phyloP scores from a whole-genome alignment of 2,888 invertebrate genomes.

The Rhaphigaster nebulosa region DNA sequence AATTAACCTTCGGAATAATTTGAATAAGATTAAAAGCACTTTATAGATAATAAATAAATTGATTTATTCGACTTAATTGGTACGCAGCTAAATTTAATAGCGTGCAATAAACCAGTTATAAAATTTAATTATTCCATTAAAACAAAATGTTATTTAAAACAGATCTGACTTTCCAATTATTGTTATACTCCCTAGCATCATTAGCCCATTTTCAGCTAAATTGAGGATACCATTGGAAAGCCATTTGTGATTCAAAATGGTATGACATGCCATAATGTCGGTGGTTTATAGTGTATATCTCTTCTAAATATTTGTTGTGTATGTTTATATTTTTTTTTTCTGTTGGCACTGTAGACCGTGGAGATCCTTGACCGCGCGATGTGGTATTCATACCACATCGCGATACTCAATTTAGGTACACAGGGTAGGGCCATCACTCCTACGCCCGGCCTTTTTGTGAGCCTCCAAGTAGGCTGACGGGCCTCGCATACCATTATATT shows the following conservation, averaged over 20 bases:
- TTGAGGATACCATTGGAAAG: not conserved
- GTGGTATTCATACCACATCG: too few species aligned
- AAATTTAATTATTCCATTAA: not conserved
- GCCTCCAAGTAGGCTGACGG: too few species aligned
- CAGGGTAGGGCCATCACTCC: too few species aligned
- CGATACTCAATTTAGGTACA: too few species aligned
- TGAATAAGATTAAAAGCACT: not conserved
- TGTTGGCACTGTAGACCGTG: too few species aligned
- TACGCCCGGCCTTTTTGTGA: too few species aligned
- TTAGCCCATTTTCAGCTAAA: not conserved
- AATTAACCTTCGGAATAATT: not conserved
- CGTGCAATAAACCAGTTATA: not conserved
- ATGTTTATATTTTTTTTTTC: too few species aligned
- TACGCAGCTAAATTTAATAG: not conserved
- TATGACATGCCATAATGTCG: not conserved
- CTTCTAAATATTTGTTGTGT: not conserved
- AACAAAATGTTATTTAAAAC: constrained; percentile 21
- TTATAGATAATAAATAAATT: constrained; percentile 11
- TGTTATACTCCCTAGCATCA: not conserved
- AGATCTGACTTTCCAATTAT: constrained; percentile 2
- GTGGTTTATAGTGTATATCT: not conserved
- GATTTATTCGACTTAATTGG: not conserved
- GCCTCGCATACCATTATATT: too few species aligned
- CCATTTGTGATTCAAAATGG: not conserved
- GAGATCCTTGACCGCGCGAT: too few species aligned